These are phyloP conservation scores for Serripes groenlandicus DNA, from an alignment of 2,888 invertebrate species.

Conservation along the genomic window DNA sequence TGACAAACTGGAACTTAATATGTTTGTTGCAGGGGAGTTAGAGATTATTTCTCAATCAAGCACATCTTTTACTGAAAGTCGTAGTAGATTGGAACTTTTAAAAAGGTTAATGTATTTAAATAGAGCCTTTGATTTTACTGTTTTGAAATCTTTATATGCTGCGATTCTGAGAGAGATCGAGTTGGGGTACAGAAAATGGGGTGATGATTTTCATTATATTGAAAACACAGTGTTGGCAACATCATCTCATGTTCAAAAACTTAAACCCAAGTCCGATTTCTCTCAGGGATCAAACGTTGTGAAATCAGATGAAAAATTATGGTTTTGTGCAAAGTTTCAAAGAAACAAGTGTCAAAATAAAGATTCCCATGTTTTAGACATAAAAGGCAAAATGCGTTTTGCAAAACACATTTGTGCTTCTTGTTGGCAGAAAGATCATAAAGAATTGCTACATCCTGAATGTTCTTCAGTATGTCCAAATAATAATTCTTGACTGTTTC, in stretches of 20 bases:
- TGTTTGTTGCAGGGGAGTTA: conserved; percentile 9
- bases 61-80: background rate
- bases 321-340: background rate
- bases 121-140: background rate
- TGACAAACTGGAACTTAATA: background rate
- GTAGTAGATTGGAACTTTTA: background rate
- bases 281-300: background rate
- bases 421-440: conserved; percentile 6
- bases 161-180: background rate
- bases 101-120: background rate
- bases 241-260: background rate
- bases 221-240: conserved; percentile 13
- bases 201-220: background rate
- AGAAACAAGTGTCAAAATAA: conserved; percentile 2
- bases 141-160: background rate
- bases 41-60: background rate
- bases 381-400: background rate
- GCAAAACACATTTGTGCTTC: conserved; percentile 1
- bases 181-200: background rate
- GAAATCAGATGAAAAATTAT: background rate
- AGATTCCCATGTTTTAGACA: background rate
- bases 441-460: background rate
- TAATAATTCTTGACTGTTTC: background rate
- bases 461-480: conserved; percentile 1
- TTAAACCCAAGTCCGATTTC: conserved; percentile 5